Conservation (phyloP, 2,113 vertebrate species). For the Ceyx melanurus region DNA sequence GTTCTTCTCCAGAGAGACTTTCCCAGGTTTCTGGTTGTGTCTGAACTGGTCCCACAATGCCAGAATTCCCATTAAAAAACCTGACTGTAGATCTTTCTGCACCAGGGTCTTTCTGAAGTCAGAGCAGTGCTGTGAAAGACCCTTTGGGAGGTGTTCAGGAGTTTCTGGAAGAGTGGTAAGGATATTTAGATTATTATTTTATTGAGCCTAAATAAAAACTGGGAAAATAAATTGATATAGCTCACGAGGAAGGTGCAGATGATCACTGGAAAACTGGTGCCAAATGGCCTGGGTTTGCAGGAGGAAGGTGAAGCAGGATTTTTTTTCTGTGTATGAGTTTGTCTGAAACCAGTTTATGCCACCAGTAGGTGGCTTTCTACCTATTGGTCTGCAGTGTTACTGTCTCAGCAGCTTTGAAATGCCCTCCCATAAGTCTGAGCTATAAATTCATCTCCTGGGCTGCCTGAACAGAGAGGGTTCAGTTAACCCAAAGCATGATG, state of each 20-base stretch:
- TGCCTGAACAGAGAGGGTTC: background rate
- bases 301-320: background rate
- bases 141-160: background rate
- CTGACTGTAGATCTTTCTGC: background rate
- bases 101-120: background rate
- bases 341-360: background rate
- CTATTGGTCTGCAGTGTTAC: fast-evolving
- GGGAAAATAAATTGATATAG: background rate
- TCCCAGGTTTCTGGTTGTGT: background rate
- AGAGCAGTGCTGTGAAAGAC: background rate
- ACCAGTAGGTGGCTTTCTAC: slow-evolving; percentile 27
- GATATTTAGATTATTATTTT: background rate
- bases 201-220: background rate
- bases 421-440: background rate
- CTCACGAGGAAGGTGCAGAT: background rate
- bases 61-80: background rate
- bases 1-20: background rate
- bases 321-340: background rate
- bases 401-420: background rate
- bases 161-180: background rate
- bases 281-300: background rate
- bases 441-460: background rate
- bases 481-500: background rate
- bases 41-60: fast-evolving
- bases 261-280: background rate